A percentile compares a stretch with the other conserved stretches of the same genome.
phyloP scores from a whole-genome alignment of 2,797 vertebrate genomes.

The Streptopelia turtur region DNA sequence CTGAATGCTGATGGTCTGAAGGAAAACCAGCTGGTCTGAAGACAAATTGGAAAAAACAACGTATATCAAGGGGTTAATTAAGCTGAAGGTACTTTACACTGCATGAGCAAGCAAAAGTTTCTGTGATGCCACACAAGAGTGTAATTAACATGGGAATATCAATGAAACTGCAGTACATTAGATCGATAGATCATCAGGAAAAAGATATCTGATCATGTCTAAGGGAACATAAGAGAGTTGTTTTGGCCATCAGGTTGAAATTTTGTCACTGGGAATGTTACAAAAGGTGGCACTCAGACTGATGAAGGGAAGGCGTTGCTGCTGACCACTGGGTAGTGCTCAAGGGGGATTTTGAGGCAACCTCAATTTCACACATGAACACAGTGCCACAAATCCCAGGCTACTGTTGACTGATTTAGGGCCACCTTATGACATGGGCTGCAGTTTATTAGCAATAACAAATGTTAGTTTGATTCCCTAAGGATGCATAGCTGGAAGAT shows the following conservation, averaged over 20 bases:
- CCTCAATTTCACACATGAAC: background rate
- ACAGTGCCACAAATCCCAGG: background rate
- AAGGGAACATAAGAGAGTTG: background rate
- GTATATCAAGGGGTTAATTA: conserved; percentile 55
- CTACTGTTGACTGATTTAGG: background rate
- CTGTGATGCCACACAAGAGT: background rate
- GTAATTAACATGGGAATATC: conserved; percentile 12
- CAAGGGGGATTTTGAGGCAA: rapidly evolving
- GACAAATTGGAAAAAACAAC: conserved; percentile 34
- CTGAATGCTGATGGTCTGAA: background rate
- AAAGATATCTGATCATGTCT: background rate
- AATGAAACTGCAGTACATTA: conserved; percentile 14
- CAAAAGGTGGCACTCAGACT: background rate
- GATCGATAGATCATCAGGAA: conserved; percentile 8
- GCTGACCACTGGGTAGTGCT: background rate
- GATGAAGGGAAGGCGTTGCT: background rate
- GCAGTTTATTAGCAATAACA: background rate
- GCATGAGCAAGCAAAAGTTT: conserved; percentile 28
- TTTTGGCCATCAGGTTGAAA: background rate
- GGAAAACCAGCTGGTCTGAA: background rate
- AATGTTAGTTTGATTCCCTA: background rate
- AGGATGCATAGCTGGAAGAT: background rate
- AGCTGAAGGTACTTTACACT: conserved; percentile 52
- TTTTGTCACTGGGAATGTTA: background rate
- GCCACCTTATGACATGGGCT: background rate